Evolutionary conservation across 1,140 invertebrate species (phyloP).

Genomic region (Drosophila willistoni): DNA sequence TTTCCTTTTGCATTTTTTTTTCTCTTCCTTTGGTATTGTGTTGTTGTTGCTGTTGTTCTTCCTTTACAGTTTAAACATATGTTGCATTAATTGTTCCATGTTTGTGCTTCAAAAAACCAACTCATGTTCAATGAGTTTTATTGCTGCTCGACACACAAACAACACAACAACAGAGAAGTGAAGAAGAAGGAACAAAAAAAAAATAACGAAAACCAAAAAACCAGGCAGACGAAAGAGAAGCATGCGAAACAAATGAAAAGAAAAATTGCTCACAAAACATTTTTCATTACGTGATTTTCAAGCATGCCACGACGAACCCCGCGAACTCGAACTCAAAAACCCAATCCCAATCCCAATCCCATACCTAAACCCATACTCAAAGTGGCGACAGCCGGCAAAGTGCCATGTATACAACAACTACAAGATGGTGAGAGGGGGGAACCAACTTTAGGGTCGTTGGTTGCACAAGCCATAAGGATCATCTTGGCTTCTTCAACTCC

Average conservation of each 20-base stretch:
- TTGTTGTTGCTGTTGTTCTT: conserved; percentile 22
- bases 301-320: conserved; percentile 51
- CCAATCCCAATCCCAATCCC: background rate
- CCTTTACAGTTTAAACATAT: conserved; percentile 63
- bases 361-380: conserved; percentile 36
- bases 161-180: conserved; percentile 53
- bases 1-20: conserved; percentile 4
- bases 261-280: conserved; percentile 80
- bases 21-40: conserved; percentile 1
- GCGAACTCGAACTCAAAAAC: background rate
- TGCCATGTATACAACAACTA: conserved; percentile 72
- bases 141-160: conserved; percentile 79
- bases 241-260: conserved; percentile 72
- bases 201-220: background rate
- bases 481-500: conserved; percentile 14
- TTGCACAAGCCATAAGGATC: conserved; percentile 66
- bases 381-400: conserved; percentile 80
- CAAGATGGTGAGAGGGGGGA: conserved; percentile 27
- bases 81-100: conserved; percentile 80
- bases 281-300: conserved; percentile 81
- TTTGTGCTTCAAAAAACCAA: conserved; percentile 71
- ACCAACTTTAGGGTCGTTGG: conserved; percentile 63
- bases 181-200: conserved; percentile 2
- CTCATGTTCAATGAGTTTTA: conserved; percentile 80
- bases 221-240: conserved; percentile 34